A percentile compares a stretch with the other conserved stretches of the same genome.
Conservation (phyloP, 2,113 vertebrate species). For the Aspidoscelis tigris region DNA sequence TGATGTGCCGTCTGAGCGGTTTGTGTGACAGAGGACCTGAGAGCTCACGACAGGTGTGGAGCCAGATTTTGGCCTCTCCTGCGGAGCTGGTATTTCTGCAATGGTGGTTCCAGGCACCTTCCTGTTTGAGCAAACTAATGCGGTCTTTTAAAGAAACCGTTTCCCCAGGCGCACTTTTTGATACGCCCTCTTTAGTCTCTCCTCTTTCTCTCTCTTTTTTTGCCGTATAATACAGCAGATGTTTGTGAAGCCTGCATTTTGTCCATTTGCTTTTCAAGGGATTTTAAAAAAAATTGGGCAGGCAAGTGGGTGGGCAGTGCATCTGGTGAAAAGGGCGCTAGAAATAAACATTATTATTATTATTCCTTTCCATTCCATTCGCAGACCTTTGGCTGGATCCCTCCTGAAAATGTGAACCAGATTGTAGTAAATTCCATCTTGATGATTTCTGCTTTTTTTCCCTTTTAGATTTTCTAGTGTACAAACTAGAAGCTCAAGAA, state of each 20-base stretch:
- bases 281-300: not conserved
- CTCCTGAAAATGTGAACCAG: conserved; percentile 31
- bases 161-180: too few relatives aligned
- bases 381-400: conserved; percentile 29
- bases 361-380: conserved; percentile 16
- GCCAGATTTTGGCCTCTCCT: too few relatives aligned
- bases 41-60: too few relatives aligned
- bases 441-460: conserved; percentile 5
- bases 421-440: conserved; percentile 24
- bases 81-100: not conserved
- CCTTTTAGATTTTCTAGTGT: conserved; percentile 74
- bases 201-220: not conserved
- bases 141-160: too few relatives aligned
- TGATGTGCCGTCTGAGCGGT: too few relatives aligned
- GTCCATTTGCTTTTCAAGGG: not conserved
- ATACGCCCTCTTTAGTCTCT: not conserved
- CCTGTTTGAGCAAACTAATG: too few relatives aligned
- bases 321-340: too few relatives aligned
- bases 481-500: conserved; percentile 80
- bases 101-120: too few relatives aligned
- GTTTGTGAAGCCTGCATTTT: not conserved
- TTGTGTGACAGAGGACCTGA: too few relatives aligned
- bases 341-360: too few relatives aligned
- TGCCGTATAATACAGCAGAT: not conserved
- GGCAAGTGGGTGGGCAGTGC: not conserved